Evolutionary conservation across 1,140 invertebrate genomes (phyloP), one percentile per base, ranked within the genome.

Genomic region (Conopomorpha cramerella): DNA sequence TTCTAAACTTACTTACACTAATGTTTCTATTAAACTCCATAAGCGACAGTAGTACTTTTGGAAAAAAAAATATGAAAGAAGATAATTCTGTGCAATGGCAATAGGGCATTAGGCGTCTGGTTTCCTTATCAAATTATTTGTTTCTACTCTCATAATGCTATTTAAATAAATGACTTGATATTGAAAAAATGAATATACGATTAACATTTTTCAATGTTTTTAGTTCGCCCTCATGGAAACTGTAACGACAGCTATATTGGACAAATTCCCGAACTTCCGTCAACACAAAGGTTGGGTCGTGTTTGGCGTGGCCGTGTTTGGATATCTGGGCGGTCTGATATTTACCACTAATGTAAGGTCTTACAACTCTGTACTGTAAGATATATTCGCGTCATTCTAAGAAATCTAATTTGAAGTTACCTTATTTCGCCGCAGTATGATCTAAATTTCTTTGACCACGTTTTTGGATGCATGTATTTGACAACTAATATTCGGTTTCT

Each of bases 201-300:
- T n/a, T n/a, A n/a, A n/a, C n/a, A n/a, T n/a, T n/a, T n/a, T n/a
- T n/a, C n/a, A n/a, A n/a, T n/a, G n/a, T n/a, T n/a, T n/a, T n/a
- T n/a, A n/a, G 82, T 91, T 92, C 62, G 89, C 89, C 0, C 64
- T 91, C 0, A 84, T 91, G 83, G 90, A 92, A 67, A 91, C 89
- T 10, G 86, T 92, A 0, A 86, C 89, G 8, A 92, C 90, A 2
- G 88, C 88, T 40, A 85, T 92, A 43, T 81, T 89, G 36, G 90
- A 92, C 54, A 83, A 86, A 37, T 85, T 90, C 49, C 86, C 88
- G 1, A 79, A 83, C 39, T 77, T 90, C 25, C 77, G 89, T 38
- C 81, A 86, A 45, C 85, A 83, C 43, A 92, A 92, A 64, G 77
- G 85, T 4, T 82, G 84, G 79, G 83, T 92, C 3, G 89, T 90